These are phyloP conservation scores for Ormia ochracea DNA, from an alignment of 2,888 invertebrate species.

Conservation along the genomic window DNA sequence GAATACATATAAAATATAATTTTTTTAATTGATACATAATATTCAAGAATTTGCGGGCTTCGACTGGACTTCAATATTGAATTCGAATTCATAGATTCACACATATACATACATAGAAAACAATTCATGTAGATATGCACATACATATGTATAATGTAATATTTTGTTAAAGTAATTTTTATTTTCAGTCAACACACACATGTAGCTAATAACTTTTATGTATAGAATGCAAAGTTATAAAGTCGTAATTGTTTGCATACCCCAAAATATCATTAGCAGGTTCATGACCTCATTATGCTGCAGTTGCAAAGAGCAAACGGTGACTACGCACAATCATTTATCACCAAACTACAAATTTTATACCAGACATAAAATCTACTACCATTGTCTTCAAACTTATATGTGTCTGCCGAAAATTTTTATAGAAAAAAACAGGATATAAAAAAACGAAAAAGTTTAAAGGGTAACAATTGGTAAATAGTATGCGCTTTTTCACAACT, in stretches of 20 bases:
- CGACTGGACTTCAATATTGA: no score
- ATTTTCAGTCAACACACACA: constrained; percentile 16
- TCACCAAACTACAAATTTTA: constrained; percentile 46
- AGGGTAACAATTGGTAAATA: no score
- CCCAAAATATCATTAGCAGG: constrained; percentile 65
- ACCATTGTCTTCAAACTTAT: constrained; percentile 29
- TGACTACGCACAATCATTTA: constrained; percentile 60
- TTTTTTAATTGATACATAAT: no score
- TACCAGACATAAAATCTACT: constrained; percentile 55
- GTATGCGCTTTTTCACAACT: no score
- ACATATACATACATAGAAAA: background rate
- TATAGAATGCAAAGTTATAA: constrained; percentile 9
- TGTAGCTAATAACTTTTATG: background rate
- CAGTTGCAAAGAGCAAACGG: constrained; percentile 61
- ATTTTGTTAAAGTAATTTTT: background rate
- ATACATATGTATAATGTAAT: background rate
- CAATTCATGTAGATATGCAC: background rate
- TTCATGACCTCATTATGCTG: constrained; percentile 73
- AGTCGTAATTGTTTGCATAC: constrained; percentile 50
- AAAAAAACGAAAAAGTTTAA: background rate
- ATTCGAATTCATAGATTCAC: background rate
- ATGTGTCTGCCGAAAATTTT: constrained; percentile 54
- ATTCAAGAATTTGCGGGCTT: no score
- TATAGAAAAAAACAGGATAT: background rate
- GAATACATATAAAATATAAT: no score